phyloP scores from a whole-genome alignment of 92 coral and sea anemone genomes.

The Meandrina meandrites region DNA sequence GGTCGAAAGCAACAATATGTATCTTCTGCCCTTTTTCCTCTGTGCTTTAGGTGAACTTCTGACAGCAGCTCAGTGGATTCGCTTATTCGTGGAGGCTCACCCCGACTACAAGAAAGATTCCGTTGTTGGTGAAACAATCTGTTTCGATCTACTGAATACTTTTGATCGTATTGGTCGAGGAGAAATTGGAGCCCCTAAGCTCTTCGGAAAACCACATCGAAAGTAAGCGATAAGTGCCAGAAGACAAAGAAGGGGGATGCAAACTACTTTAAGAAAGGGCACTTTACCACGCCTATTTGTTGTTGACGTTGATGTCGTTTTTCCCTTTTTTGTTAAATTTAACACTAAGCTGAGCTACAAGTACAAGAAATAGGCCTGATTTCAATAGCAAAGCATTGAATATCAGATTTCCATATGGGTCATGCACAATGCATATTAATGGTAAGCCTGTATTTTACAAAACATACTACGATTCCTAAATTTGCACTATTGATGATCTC shows the following conservation, averaged over 20 bases:
- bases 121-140: slow-evolving; percentile 79
- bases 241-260: slow-evolving; percentile 64
- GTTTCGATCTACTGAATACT: slow-evolving; percentile 82
- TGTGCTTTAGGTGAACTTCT: slow-evolving; percentile 82
- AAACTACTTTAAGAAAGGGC: no score
- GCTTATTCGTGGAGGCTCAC: slow-evolving; percentile 75
- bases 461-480: no score
- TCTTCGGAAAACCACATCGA: slow-evolving; percentile 57
- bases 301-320: no score
- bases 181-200: slow-evolving; percentile 74
- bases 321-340: no score
- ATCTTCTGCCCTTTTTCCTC: slow-evolving; percentile 55
- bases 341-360: no score
- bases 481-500: no score
- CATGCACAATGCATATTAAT: no score
- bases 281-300: no score
- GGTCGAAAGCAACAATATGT: slow-evolving; percentile 83
- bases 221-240: slow-evolving; percentile 47
- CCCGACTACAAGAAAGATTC: slow-evolving; percentile 92
- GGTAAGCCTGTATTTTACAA: no score
- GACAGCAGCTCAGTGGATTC: slow-evolving; percentile 99
- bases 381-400: no score
- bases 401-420: no score
- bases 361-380: no score
- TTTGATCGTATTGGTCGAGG: slow-evolving; percentile 78